Evolutionary conservation across 2,797 vertebrate genomes (phyloP).

Genomic region (Ispidina lecontei): DNA sequence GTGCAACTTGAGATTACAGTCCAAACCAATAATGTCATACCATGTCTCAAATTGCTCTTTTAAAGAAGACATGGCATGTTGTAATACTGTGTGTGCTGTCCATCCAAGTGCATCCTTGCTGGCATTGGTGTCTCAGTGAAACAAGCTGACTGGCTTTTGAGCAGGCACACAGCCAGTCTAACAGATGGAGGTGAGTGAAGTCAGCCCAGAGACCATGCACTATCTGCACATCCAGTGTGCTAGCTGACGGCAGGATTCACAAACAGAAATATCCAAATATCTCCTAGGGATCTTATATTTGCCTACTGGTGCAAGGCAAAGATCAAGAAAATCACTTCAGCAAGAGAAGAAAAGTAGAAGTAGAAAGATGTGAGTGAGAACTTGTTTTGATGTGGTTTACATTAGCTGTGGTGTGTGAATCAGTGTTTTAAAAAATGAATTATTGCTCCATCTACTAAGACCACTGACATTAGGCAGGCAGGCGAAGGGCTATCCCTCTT

Average conservation of each 20-base stretch:
- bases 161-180: slow-evolving; percentile 64
- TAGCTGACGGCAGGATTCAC: slow-evolving; percentile 53
- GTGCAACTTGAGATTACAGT: background rate
- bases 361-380: background rate
- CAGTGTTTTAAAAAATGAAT: background rate
- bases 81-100: background rate
- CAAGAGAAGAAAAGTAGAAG: background rate
- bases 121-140: slow-evolving; percentile 63
- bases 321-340: background rate
- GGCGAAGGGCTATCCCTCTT: background rate
- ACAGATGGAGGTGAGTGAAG: slow-evolving; percentile 71
- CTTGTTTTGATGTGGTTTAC: background rate
- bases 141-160: slow-evolving; percentile 60
- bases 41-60: background rate
- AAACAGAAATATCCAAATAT: slow-evolving; percentile 59
- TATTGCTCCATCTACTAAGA: background rate
- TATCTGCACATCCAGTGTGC: slow-evolving; percentile 45
- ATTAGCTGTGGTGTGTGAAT: background rate
- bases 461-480: background rate
- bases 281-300: slow-evolving; percentile 18
- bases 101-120: slow-evolving; percentile 42
- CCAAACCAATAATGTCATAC: background rate
- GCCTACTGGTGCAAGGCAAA: background rate
- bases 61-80: background rate
- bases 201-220: slow-evolving; percentile 48